A percentile compares a stretch with the other conserved stretches of the same genome.
phyloP scores from a whole-genome alignment of 2,113 vertebrate species.

The Dasypus novemcinctus region DNA sequence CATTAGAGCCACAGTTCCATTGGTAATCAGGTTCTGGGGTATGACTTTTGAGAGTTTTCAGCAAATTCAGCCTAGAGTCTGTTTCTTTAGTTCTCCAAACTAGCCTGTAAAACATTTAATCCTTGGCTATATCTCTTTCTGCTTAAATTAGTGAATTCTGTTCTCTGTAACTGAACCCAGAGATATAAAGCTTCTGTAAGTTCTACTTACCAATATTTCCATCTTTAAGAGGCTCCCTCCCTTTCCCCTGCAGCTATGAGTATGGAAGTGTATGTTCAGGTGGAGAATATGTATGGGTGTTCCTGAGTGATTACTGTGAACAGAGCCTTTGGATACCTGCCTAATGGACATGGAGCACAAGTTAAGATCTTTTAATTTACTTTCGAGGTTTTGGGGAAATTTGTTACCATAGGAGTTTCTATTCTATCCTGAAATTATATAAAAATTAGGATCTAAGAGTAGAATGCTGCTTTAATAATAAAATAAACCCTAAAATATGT shows the following conservation, averaged over 20 bases:
- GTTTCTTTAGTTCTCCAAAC: not conserved
- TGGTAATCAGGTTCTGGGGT: not conserved
- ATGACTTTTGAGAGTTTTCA: not conserved
- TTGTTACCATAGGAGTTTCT: not conserved
- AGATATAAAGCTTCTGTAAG: not conserved
- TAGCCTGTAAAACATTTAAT: not conserved
- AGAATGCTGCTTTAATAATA: not conserved
- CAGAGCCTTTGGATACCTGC: not conserved
- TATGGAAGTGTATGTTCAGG: not conserved
- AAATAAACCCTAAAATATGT: not conserved
- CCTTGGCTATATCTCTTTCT: not conserved
- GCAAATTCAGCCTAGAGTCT: not conserved
- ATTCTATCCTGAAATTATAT: not conserved
- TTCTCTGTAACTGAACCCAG: not conserved
- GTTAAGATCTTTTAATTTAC: not conserved
- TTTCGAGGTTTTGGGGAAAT: not conserved
- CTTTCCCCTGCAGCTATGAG: not conserved
- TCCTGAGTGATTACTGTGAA: not conserved
- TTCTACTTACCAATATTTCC: not conserved
- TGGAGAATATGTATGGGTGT: not conserved
- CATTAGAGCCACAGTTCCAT: not conserved
- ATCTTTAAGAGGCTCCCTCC: not conserved
- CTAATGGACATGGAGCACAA: not conserved
- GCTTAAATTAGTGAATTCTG: not conserved
- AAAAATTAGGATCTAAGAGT: conserved; percentile 2